Evolutionary conservation across 2,797 vertebrate species (phyloP).

Genomic region (Arctocebus calabarensis): DNA sequence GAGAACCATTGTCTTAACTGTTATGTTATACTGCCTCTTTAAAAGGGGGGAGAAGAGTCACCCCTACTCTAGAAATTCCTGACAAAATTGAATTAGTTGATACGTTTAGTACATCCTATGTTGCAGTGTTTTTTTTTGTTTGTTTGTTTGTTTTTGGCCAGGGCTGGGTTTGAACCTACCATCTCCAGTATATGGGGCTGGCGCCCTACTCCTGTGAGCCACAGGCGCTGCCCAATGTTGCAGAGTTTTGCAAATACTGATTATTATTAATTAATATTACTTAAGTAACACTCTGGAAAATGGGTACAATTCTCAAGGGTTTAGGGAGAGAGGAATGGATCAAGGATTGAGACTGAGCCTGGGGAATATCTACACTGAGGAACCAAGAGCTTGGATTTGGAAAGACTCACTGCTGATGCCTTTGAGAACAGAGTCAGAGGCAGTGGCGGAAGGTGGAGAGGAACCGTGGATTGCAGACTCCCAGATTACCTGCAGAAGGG

Average conservation of each 20-base stretch:
- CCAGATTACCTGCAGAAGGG: accelerated
- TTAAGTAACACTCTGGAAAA: background rate
- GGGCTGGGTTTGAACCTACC: too few relatives aligned
- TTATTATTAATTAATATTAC: background rate
- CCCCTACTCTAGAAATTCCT: background rate
- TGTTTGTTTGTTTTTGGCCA: too few relatives aligned
- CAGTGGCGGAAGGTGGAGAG: background rate
- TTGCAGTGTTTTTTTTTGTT: background rate
- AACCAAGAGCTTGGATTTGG: background rate
- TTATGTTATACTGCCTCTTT: background rate
- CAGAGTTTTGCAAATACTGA: background rate
- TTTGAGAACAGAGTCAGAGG: background rate
- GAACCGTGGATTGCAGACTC: background rate
- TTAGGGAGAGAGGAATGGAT: background rate
- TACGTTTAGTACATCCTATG: background rate
- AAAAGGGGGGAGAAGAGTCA: background rate
- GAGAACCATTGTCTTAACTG: background rate
- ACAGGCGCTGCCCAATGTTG: background rate
- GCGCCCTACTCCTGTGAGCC: too few relatives aligned
- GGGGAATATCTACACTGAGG: background rate
- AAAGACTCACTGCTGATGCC: background rate
- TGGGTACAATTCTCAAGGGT: background rate
- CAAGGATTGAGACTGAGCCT: background rate
- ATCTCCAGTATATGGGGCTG: too few relatives aligned
- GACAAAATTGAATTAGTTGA: background rate